These are phyloP conservation scores for Apostichopus parvimensis DNA, from an alignment of 35 echinoderm and acorn worm genomes.

Conservation along the genomic window DNA sequence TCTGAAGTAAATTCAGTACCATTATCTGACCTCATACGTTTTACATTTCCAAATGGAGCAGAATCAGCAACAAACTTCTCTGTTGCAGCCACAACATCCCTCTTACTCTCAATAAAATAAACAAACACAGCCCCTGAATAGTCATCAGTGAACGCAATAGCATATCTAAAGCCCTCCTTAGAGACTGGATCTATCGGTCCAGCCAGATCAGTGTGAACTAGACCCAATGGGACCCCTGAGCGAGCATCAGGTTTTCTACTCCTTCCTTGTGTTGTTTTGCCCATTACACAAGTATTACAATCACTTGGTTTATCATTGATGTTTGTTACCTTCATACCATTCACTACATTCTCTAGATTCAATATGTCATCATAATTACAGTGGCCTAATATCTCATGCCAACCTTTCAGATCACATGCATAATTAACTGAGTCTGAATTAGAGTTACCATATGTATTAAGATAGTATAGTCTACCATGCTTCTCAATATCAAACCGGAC, in stretches of 20 bases:
- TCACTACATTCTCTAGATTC: constrained; percentile 6
- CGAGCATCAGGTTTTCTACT: constrained; percentile 45
- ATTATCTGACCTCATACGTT: constrained; percentile 62
- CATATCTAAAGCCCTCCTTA: too few relatives aligned
- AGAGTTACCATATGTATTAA: too few relatives aligned
- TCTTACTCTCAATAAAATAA: constrained; percentile 32
- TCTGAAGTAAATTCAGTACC: constrained; percentile 42
- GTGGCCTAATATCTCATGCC: too few relatives aligned
- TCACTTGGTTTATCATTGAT: neutral
- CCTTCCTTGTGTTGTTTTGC: constrained; percentile 50
- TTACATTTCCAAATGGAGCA: constrained; percentile 44
- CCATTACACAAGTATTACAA: constrained; percentile 48
- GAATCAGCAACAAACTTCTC: constrained; percentile 5
- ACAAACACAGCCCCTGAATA: too few relatives aligned
- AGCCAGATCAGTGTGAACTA: constrained; percentile 45
- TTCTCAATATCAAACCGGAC: too few relatives aligned
- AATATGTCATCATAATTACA: neutral
- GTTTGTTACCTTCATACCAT: constrained; percentile 29
- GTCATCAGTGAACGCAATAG: too few relatives aligned
- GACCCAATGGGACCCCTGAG: neutral
- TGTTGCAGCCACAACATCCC: constrained; percentile 49
- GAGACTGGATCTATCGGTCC: neutral
- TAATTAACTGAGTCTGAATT: too few relatives aligned
- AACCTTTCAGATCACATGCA: too few relatives aligned
- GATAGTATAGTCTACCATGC: too few relatives aligned